Evolutionary conservation across 2,797 vertebrate genomes (phyloP), one percentile per base, ranked within the genome.

Genomic region (Acomys russatus): DNA sequence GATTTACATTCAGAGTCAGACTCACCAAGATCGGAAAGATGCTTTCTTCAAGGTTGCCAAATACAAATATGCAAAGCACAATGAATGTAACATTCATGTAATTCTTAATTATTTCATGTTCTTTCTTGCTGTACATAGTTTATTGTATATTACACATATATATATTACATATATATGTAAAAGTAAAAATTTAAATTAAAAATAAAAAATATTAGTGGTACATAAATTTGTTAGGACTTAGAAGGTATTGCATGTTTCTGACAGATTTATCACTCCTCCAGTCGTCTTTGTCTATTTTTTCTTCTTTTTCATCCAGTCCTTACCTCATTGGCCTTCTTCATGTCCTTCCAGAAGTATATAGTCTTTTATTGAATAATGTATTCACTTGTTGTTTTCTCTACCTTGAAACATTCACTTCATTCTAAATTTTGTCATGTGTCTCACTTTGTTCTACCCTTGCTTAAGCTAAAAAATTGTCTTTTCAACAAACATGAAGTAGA

Each of bases 401-500:
- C 28, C 22, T 70, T 86, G 38, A 28, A 51, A 78, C 6, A 80
- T 0, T 63, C 4, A 85, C 20, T 20, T 51, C 44, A 68, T 51
- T 66, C 18, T n/a, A 12, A 85, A 33, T 78, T 56, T 44, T 74
- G 28, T 78, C 49, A 35, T 23, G 11, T 56, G 17, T 4, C 22
- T 89, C 2, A 0, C n/a, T 78, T 70, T 74, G 49, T 70, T 17
- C 63, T 23, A n/a, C 44, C 68, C 18, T 88, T 56, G 63, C 54
- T 86, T 93, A 49, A 54, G 33, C 44, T 85, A 56, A 71, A 59
- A 35, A 88, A 71, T 71, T 33, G 35, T 73, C 49, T 84, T 35
- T 91, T 88, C 4, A 80, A 18, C 35, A 63, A 91, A 90, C 38
- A 22, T 82, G 90, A 91, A 92, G 23, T 30, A 76, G 7, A 66